Conservation (phyloP, 2,888 invertebrate genomes). For the Metopia argyrocephala region DNA sequence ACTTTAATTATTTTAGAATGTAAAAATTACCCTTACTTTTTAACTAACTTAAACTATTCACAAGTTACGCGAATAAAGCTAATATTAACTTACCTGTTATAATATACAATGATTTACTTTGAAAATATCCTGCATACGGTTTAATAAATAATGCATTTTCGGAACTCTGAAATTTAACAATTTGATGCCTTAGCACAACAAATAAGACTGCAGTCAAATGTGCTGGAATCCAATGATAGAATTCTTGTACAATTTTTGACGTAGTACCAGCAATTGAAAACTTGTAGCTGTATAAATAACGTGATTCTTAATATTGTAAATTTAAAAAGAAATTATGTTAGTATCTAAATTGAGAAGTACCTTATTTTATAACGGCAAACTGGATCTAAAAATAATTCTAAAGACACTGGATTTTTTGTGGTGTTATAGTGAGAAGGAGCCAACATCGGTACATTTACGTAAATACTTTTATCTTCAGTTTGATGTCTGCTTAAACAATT, state of each 20-base stretch:
- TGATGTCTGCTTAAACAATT: slow-evolving; percentile 65
- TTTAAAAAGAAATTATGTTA: not conserved
- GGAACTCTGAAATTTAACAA: slow-evolving; percentile 75
- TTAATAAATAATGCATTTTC: slow-evolving; percentile 78
- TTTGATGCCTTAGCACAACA: slow-evolving; percentile 81
- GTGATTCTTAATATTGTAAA: no score
- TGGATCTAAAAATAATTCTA: slow-evolving; percentile 85
- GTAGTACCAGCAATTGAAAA: slow-evolving; percentile 81
- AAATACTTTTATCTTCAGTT: slow-evolving; percentile 75
- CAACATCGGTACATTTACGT: slow-evolving; percentile 81
- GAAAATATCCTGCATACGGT: slow-evolving; percentile 81
- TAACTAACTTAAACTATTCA: no score
- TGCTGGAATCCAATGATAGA: slow-evolving; percentile 82
- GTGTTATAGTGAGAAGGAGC: slow-evolving; percentile 79
- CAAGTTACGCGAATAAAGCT: no score
- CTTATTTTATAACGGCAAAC: slow-evolving; percentile 85
- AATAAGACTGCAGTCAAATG: slow-evolving; percentile 84
- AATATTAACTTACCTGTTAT: slow-evolving; percentile 73
- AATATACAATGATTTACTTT: slow-evolving; percentile 79
- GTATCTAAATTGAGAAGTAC: slow-evolving; percentile 75
- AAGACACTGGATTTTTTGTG: slow-evolving; percentile 78
- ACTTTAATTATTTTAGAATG: no score
- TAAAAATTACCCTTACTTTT: no score
- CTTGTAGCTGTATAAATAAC: slow-evolving; percentile 74
- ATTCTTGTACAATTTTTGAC: slow-evolving; percentile 84